Evolutionary conservation across 2,113 vertebrate genomes (phyloP), one percentile per base, ranked within the genome.

Genomic region (Saccopteryx bilineata): DNA sequence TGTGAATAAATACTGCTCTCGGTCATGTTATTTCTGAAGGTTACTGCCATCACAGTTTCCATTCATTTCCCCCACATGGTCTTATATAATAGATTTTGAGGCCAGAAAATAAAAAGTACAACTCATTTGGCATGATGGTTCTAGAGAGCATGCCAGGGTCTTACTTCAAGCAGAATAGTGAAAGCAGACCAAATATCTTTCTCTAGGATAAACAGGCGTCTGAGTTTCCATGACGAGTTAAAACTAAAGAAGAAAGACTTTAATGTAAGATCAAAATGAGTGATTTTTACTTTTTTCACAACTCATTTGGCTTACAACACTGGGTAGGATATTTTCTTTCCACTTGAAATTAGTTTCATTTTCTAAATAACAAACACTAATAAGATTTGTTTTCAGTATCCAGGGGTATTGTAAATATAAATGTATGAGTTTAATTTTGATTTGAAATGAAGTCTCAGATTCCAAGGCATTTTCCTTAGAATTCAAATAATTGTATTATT

Each of bases 401-500:
- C 65, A 88, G n/a, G 52, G 46, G 33, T 13, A 71, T 9, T 94
- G 0, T 46, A 68, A 84, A 17, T 28, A 93, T 46, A 83, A 82
- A 68, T 74, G 23, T 72, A 65, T n/a, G 9, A 79, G 18, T 68
- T 97, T 66, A 85, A 89, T 66, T 89, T 21, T 90, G 9, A 93
- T 83, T 56, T 90, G 2, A 39, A 80, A 92, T 92, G 93, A 19
- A 65, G 15, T 19, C 3, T 76, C 15, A 84, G n/a, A 93, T 58
- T 79, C 28, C 52, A 65, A 68, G 24, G 21, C 48, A 92, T 86
- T 83, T 75, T 54, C n/a, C 50, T 90, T 69, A 87, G 18, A 96
- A 93, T 69, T 69, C 31, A 88, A 95, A 90, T 76, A 93, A 87
- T 76, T 72, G 92, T 90, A 87, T 94, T 96, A 93, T 52, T 92